Evolutionary conservation across 2,888 invertebrate genomes (phyloP), one percentile per base, ranked within the genome.

Genomic region (Cantharis flavilabris): DNA sequence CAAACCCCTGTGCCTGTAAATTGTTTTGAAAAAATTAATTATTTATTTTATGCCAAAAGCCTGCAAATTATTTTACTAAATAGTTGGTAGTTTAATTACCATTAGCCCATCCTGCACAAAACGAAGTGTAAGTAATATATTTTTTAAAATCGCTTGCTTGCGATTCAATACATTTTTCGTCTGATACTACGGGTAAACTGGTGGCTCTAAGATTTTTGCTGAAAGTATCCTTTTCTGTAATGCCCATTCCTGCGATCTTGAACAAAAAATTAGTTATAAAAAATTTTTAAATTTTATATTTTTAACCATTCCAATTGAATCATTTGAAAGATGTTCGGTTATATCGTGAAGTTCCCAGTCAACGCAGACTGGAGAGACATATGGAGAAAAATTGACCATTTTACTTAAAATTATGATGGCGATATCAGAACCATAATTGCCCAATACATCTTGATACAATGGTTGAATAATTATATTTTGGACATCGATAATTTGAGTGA

Each of bases 51-150:
- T n/a, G n/a, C n/a, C n/a, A 49, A 49, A 49, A n/a, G 4, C 5
- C 33, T 5, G 65, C 3, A 65, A 2, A 16, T 20, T 23, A 11
- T 23, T 65, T 65, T 67, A 18, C 23, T 23, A 26, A n/a, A n/a
- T n/a, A 7, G 2, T 49, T n/a, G 26, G 10, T 23, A 65, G 23
- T 13, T 65, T 23, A 78, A 75, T 78, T 83, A 82, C 88, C 89
- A 76, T 92, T 92, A 69, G 89, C 89, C 87, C 90, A 92, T 70
- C 92, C 92, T 73, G 91, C 93, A 83, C 93, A 93, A 82, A 93
- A 91, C 2, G 91, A 90, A 71, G 92, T 91, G 80, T 91, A 91
- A 72, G 91, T 91, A 13, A 93, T 83, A 71, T 91, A 89, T 76
- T 88, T 89, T 14, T 85, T 83, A 83, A 93, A 92, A 49, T 92